Conservation (phyloP, 2,113 vertebrate species). For the Falcunculus frontatus region DNA sequence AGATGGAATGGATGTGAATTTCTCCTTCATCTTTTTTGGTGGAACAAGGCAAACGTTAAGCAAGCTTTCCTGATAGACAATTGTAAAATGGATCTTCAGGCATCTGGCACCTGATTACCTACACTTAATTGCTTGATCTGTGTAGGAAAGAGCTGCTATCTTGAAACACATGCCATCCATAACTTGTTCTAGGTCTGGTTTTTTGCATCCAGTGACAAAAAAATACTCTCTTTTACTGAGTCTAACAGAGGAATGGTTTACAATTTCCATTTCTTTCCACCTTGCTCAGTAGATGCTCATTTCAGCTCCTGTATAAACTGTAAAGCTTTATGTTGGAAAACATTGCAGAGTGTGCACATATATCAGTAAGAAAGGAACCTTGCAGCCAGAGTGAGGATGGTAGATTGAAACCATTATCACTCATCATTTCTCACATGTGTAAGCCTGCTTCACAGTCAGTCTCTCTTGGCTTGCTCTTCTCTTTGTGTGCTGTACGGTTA, state of each 20-base stretch:
- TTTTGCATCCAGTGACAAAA: neutral
- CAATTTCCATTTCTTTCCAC: neutral
- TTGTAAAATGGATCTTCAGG: neutral
- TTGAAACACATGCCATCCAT: neutral
- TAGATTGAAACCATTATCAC: neutral
- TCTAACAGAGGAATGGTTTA: neutral
- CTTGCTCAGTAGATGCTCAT: neutral
- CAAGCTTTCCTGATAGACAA: neutral
- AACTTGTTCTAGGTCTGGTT: neutral
- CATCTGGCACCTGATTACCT: neutral
- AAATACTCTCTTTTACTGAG: neutral
- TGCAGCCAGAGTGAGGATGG: neutral
- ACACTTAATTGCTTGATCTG: slow-evolving; percentile 30
- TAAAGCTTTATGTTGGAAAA: neutral
- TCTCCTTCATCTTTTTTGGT: neutral
- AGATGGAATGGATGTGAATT: neutral
- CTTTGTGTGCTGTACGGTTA: neutral
- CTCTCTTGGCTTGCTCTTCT: neutral
- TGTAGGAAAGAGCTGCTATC: neutral
- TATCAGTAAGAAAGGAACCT: neutral
- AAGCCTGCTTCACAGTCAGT: neutral
- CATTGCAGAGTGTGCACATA: neutral
- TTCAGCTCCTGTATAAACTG: neutral
- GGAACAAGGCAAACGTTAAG: neutral
- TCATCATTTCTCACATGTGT: neutral